Percentiles rank a stretch among this genome's conserved stretches.
These are phyloP conservation scores for Corythornis madagascariensis DNA, from an alignment of 2,113 vertebrate species.

Conservation along the genomic window DNA sequence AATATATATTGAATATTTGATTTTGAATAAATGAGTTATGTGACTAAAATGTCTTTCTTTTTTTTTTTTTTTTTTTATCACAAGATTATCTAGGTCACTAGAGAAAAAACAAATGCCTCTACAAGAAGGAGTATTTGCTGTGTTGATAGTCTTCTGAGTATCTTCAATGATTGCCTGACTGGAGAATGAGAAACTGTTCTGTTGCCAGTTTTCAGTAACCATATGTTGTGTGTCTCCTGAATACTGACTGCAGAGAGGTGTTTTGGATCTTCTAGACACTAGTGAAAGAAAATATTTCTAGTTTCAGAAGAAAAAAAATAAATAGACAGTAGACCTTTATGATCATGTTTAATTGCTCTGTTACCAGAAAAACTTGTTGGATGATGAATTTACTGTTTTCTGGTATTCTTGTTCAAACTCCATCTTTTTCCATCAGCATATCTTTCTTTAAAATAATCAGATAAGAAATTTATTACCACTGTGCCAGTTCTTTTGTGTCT, in stretches of 20 bases:
- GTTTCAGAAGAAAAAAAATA: slow-evolving; percentile 28
- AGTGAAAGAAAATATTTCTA: slow-evolving; percentile 68
- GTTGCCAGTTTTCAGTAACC: slow-evolving; percentile 63
- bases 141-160: slow-evolving; percentile 67
- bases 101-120: slow-evolving; percentile 40
- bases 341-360: slow-evolving; percentile 3
- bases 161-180: slow-evolving; percentile 60
- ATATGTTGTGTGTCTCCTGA: slow-evolving; percentile 67
- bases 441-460: not conserved
- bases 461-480: not conserved
- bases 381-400: not conserved
- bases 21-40: slow-evolving; percentile 21
- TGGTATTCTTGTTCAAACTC: not conserved
- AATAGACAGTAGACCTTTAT: slow-evolving; percentile 25
- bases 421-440: not conserved
- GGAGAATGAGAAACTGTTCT: slow-evolving; percentile 64
- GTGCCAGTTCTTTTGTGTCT: not conserved
- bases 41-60: slow-evolving; percentile 29
- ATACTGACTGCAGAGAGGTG: slow-evolving; percentile 65
- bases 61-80: slow-evolving; percentile 38
- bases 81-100: slow-evolving; percentile 55
- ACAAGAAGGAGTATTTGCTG: slow-evolving; percentile 57
- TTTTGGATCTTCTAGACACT: slow-evolving; percentile 64
- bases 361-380: not conserved
- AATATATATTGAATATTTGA: not conserved